Percentiles rank a stretch among this genome's conserved stretches.
Evolutionary conservation across 2,888 invertebrate genomes (phyloP).

Genomic region (Tachina fera): DNA sequence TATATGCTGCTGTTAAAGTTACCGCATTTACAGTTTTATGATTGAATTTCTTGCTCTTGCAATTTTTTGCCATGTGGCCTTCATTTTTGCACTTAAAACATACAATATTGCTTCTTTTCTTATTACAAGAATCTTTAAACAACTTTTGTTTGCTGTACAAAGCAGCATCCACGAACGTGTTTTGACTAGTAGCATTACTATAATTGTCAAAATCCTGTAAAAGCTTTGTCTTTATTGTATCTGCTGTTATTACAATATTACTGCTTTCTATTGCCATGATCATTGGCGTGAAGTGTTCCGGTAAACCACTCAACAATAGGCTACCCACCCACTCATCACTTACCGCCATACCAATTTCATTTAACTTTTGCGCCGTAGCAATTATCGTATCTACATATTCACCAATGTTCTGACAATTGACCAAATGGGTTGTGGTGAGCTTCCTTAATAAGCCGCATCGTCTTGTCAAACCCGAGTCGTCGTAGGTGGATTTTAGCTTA

Average conservation of each 20-base stretch:
- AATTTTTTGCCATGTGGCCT: slow-evolving; percentile 47
- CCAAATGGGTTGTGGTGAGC: too few species aligned
- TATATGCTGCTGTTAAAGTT: slow-evolving; percentile 33
- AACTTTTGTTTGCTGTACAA: neutral
- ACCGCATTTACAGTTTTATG: neutral
- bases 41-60: neutral
- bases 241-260: slow-evolving; percentile 26
- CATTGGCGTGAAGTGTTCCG: too few species aligned
- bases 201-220: slow-evolving; percentile 47
- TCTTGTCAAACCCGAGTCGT: too few species aligned
- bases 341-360: too few species aligned
- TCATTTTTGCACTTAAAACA: slow-evolving; percentile 47
- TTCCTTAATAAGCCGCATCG: too few species aligned
- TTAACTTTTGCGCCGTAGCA: too few species aligned
- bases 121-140: neutral
- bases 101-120: slow-evolving; percentile 4
- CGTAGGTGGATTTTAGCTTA: too few species aligned
- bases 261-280: slow-evolving; percentile 52
- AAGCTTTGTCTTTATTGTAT: slow-evolving; percentile 48
- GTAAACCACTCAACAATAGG: too few species aligned
- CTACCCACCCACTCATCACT: too few species aligned
- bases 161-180: neutral
- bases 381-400: too few species aligned
- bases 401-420: too few species aligned
- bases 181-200: neutral